Evolutionary conservation across 2,797 vertebrate genomes (phyloP), one percentile per base, ranked within the genome.

Genomic region (Sandelia bainsii): DNA sequence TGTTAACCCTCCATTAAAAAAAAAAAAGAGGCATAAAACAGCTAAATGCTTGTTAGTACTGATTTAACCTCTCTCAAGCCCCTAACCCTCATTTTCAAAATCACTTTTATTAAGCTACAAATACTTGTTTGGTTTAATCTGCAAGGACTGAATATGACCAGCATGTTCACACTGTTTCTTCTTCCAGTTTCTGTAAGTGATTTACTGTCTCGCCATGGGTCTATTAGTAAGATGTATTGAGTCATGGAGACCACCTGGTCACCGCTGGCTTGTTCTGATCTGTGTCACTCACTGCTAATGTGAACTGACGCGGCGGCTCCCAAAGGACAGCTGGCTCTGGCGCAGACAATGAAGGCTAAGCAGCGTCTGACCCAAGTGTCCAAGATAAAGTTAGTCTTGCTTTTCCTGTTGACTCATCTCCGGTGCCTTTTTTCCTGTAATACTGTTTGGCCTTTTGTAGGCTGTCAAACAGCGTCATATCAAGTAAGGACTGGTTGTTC

Each of bases 221-320:
- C 51, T 57, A 73, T 75, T 64, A 25, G 56, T 79, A 45, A 42
- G 51, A 59, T 52, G 51, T 54, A 29, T 6, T 16, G 75, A 83
- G 74, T 79, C 65, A n/a, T 42, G 48, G 59, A 49, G 82, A 79
- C 82, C 89, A 88, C 86, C 88, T 91, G 88, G 84, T 62, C 83
- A 60, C 63, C 66, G 2, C 57, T 48, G 77, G 62, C 77, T 77
- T 39, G 4, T 52, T 49, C 78, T 71, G 77, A 81, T 87, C 81
- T 54, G 69, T 77, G 86, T 66, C 77, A 51, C 69, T 85, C 72
- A 7, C 39, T 0, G 70, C 69, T 93, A 90, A 92, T 86, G 51
- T 22, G 71, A 85, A 84, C 72, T 73, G 89, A 91, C 90, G 56
- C 65, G 25, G 84, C 64, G 60, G 59, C 80, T 83, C 77, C 78